Conservation (phyloP, 2,113 vertebrate genomes). For the Chaetops frenatus region DNA sequence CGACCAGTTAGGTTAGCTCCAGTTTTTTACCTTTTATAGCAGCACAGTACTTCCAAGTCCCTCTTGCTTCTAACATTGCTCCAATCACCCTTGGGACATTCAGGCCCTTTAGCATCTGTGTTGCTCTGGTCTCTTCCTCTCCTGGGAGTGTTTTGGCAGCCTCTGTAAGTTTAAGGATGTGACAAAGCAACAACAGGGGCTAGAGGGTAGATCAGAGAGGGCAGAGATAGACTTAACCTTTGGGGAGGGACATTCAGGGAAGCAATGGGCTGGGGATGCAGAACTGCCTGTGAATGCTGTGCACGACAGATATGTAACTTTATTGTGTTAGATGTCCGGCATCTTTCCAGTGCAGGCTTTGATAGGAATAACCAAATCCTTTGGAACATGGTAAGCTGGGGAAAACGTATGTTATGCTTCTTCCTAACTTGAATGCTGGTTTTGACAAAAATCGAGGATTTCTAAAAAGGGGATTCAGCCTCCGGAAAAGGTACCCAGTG, state of each 20-base stretch:
- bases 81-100: not conserved
- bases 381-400: not conserved
- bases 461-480: not conserved
- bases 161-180: not conserved
- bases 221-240: not conserved
- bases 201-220: not conserved
- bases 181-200: not conserved
- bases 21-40: not conserved
- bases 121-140: not conserved
- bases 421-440: not conserved
- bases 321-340: not conserved
- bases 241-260: not conserved
- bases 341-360: not conserved
- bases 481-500: not conserved
- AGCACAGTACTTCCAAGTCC: fast-evolving
- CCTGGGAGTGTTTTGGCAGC: no score
- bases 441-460: not conserved
- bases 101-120: not conserved
- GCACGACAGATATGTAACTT: fast-evolving
- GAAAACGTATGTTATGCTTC: fast-evolving
- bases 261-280: not conserved
- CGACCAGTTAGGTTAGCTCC: fast-evolving
- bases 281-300: not conserved
- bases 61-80: not conserved
- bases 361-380: not conserved